Evolutionary conservation across 2,888 invertebrate genomes (phyloP).

Genomic region (Calliscelio sp.): DNA sequence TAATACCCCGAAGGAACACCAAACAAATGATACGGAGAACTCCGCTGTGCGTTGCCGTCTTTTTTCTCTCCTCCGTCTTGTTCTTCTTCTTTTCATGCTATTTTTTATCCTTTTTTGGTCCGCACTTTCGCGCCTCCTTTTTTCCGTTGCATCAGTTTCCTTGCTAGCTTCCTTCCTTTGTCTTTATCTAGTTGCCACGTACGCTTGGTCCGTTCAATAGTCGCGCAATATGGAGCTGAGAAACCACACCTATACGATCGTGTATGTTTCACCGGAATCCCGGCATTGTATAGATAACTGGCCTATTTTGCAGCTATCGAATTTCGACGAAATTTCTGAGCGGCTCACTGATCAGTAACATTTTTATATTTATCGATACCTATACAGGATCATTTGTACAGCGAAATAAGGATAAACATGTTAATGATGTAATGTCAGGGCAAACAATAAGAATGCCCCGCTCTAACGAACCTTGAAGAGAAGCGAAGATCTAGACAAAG

Average conservation of each 20-base stretch:
- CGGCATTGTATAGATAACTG: slow-evolving; percentile 20
- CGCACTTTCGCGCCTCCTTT: slow-evolving; percentile 22
- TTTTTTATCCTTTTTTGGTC: slow-evolving; percentile 45
- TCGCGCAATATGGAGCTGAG: slow-evolving; percentile 76
- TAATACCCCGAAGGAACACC: slow-evolving; percentile 82
- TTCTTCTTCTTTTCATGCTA: slow-evolving; percentile 18
- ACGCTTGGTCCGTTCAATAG: slow-evolving; percentile 73
- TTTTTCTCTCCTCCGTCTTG: slow-evolving; percentile 17
- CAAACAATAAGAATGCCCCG: slow-evolving; percentile 11
- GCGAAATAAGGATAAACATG: slow-evolving; percentile 14
- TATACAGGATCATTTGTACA: neutral
- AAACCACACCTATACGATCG: slow-evolving; percentile 74
- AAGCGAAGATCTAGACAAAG: neutral
- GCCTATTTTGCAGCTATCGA: slow-evolving; percentile 19
- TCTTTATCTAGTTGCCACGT: slow-evolving; percentile 45
- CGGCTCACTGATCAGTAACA: slow-evolving; percentile 75
- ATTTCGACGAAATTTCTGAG: slow-evolving; percentile 41
- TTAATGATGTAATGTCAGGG: slow-evolving; percentile 21
- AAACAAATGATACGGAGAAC: slow-evolving; percentile 81
- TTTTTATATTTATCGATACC: slow-evolving; percentile 51
- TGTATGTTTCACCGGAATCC: slow-evolving; percentile 24
- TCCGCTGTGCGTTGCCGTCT: slow-evolving; percentile 52
- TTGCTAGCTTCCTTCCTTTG: slow-evolving; percentile 24
- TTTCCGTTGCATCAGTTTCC: neutral
- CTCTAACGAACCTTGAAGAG: slow-evolving; percentile 42